Conservation (phyloP, 2,797 vertebrate genomes). For the Phataginus tricuspis region DNA sequence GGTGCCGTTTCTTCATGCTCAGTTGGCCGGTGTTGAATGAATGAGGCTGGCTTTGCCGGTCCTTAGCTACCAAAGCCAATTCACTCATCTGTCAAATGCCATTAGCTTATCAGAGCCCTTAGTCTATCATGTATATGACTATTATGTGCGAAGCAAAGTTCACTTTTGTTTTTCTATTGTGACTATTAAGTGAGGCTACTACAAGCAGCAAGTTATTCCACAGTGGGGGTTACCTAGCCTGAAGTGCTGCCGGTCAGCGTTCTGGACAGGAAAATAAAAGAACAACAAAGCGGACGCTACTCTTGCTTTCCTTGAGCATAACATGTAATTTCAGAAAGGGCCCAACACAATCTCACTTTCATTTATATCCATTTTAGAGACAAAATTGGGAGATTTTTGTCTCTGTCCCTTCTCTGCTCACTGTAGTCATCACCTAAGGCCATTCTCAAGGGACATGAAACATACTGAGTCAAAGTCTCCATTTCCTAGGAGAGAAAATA, state of each 20-base stretch:
- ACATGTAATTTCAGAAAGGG: not conserved
- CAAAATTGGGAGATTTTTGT: not conserved
- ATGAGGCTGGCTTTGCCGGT: conserved; percentile 66
- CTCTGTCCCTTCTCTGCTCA: not conserved
- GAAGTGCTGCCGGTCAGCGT: conserved; percentile 20
- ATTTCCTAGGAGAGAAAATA: not conserved
- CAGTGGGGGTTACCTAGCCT: not conserved
- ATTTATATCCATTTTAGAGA: not conserved
- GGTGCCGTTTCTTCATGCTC: conserved; percentile 54
- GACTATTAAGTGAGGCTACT: conserved; percentile 60
- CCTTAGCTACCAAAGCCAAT: conserved; percentile 73
- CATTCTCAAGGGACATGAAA: not conserved
- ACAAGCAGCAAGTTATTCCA: conserved; percentile 59
- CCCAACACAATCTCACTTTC: not conserved
- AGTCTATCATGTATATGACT: conserved; percentile 69
- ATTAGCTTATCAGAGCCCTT: conserved; percentile 65
- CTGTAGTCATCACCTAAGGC: accelerated
- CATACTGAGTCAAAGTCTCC: not conserved
- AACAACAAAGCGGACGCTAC: not conserved
- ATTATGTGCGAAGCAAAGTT: conserved; percentile 6
- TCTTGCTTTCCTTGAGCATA: not conserved
- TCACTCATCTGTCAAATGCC: conserved; percentile 71
- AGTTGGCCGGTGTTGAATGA: conserved; percentile 68
- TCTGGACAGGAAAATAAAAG: conserved; percentile 47
- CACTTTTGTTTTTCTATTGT: conserved; percentile 70